These are phyloP conservation scores for Serrognathus titanus DNA, from an alignment of 2,888 invertebrate genomes.

Conservation along the genomic window DNA sequence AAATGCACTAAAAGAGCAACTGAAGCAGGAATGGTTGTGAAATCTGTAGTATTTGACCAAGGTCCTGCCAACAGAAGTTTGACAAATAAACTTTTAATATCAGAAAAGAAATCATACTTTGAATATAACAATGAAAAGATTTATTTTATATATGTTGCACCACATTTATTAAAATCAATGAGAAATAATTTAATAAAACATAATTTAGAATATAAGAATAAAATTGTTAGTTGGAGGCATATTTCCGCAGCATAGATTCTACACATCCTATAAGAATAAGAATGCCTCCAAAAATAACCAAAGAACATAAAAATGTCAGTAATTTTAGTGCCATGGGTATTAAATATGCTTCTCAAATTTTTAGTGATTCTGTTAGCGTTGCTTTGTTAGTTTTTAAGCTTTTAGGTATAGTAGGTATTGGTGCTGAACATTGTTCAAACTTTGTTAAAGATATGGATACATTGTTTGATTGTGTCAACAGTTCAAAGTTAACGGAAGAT, in stretches of 20 bases:
- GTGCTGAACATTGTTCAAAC: conserved; percentile 7
- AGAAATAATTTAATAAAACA: conserved; percentile 11
- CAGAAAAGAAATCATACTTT: not conserved
- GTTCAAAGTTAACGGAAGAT: not conserved
- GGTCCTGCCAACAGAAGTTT: conserved; percentile 7
- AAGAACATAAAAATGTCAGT: conserved; percentile 4
- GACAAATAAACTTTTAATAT: conserved; percentile 3
- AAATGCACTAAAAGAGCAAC: conserved; percentile 5
- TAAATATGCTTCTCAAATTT: conserved; percentile 12
- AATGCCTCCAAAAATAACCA: conserved; percentile 8
- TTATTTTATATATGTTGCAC: conserved; percentile 7
- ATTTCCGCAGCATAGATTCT: conserved; percentile 1
- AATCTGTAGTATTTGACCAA: conserved; percentile 12
- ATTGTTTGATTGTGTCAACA: conserved; percentile 6
- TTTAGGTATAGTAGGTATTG: not conserved
- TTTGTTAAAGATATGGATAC: conserved; percentile 11
- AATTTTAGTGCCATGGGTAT: conserved; percentile 11
- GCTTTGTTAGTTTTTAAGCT: conserved; percentile 11
- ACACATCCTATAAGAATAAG: conserved; percentile 7
- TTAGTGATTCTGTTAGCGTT: conserved; percentile 12
- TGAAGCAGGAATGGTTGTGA: conserved; percentile 10
- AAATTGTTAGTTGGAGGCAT: conserved; percentile 13
- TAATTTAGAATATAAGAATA: conserved; percentile 1
- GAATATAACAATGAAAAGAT: not conserved
- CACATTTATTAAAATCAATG: conserved; percentile 5